These are phyloP conservation scores for Eclectus roratus DNA, from an alignment of 2,113 vertebrate species.

Conservation along the genomic window DNA sequence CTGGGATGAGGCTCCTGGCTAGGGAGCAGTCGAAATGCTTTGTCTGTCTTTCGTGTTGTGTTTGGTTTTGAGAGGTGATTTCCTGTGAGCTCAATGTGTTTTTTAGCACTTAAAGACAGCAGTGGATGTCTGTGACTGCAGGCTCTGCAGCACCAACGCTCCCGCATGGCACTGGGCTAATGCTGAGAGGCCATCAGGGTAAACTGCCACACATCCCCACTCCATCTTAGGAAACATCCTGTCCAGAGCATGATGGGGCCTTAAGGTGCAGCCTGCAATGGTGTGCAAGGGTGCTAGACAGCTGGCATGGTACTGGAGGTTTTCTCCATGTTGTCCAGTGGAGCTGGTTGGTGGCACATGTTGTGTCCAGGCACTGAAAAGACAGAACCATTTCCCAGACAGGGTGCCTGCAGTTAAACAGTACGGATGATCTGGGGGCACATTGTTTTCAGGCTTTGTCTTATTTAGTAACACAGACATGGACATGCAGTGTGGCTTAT, in stretches of 20 bases:
- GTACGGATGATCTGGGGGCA: neutral
- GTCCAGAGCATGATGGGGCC: neutral
- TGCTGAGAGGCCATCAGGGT: neutral
- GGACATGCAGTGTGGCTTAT: neutral
- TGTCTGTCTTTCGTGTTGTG: neutral
- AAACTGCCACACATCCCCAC: neutral
- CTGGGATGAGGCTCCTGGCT: neutral
- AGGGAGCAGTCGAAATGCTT: neutral
- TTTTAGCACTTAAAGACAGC: neutral
- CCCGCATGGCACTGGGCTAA: neutral
- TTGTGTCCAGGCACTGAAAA: neutral
- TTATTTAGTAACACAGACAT: neutral
- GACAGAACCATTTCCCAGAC: neutral
- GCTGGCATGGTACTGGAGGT: neutral
- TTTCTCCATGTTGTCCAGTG: neutral
- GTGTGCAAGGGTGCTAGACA: neutral
- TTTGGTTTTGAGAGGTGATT: neutral
- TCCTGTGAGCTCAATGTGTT: neutral
- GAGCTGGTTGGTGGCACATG: neutral
- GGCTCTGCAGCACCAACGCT: neutral
- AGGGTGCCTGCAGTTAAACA: neutral
- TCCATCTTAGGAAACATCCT: neutral
- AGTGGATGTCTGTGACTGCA: neutral
- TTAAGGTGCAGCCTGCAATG: fast-evolving
- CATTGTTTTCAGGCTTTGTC: neutral